Conservation (phyloP, 30 jellyfish, hydroid and myxozoan species). For the Clytia hemisphaerica region DNA sequence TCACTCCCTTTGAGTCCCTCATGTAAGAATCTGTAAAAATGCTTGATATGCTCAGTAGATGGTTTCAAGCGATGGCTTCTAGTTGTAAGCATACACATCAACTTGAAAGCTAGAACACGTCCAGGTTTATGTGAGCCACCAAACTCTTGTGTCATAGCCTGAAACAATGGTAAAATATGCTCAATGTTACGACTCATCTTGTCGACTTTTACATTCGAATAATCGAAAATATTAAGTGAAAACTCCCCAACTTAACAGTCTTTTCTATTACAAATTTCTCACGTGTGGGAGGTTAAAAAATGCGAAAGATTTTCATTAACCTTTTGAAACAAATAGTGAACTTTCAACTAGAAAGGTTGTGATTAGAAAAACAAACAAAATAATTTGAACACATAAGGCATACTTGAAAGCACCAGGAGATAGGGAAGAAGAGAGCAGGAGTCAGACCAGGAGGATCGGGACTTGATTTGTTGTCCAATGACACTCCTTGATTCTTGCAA, state of each 20-base stretch:
- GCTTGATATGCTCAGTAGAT: constrained; percentile 64
- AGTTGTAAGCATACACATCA: constrained; percentile 72
- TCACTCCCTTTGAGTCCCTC: constrained; percentile 80
- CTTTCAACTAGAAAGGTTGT: too few relatives aligned
- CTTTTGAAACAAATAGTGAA: too few relatives aligned
- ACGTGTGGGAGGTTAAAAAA: too few relatives aligned
- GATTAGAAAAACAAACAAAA: too few relatives aligned
- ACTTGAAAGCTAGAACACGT: constrained; percentile 83
- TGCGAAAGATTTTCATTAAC: too few relatives aligned
- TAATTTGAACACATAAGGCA: too few relatives aligned
- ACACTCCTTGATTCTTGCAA: constrained; percentile 72
- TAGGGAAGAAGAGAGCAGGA: constrained; percentile 74
- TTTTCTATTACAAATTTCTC: too few relatives aligned
- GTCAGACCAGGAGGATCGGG: constrained; percentile 83
- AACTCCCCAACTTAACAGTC: too few relatives aligned
- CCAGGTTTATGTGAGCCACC: constrained; percentile 71
- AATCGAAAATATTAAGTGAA: background rate
- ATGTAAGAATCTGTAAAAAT: constrained; percentile 71
- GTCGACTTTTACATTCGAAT: background rate
- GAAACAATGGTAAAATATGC: background rate
- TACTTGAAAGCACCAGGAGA: constrained; percentile 97
- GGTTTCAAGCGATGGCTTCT: constrained; percentile 58
- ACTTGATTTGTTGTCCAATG: constrained; percentile 69
- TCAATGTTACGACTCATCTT: background rate
- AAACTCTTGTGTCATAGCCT: constrained; percentile 73